These are phyloP conservation scores for Marronus borbonicus DNA, from an alignment of 2,888 invertebrate species.

Conservation along the genomic window DNA sequence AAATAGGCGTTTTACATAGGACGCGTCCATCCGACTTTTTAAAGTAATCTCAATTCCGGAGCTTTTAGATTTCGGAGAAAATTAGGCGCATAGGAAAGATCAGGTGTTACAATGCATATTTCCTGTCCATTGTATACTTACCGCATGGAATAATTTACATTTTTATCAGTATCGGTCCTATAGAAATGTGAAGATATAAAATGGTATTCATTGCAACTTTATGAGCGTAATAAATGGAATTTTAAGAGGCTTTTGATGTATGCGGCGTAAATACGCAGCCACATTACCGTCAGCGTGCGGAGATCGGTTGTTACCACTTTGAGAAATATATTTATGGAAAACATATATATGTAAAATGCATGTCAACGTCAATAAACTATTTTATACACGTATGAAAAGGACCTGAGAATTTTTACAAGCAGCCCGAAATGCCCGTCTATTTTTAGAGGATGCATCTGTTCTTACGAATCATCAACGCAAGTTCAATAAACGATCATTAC, in stretches of 20 bases:
- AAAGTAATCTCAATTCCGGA: not conserved
- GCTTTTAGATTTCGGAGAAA: not conserved
- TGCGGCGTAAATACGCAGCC: slow-evolving; percentile 25
- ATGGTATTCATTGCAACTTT: slow-evolving; percentile 39
- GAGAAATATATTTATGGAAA: slow-evolving; percentile 38
- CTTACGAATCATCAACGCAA: slow-evolving; percentile 12
- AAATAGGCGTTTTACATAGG: no score
- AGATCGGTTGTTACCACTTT: slow-evolving; percentile 30
- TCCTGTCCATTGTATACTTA: not conserved
- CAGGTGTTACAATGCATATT: slow-evolving; percentile 14
- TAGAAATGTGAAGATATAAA: slow-evolving; percentile 7
- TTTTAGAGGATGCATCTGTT: slow-evolving; percentile 32
- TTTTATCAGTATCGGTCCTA: not conserved
- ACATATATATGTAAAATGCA: slow-evolving; percentile 31
- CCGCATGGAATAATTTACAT: slow-evolving; percentile 1
- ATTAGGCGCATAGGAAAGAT: slow-evolving; percentile 1
- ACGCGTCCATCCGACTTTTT: no score
- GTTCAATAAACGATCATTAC: slow-evolving; percentile 29
- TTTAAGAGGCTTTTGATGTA: slow-evolving; percentile 42
- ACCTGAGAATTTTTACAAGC: slow-evolving; percentile 31
- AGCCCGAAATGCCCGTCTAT: not conserved
- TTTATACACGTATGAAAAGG: slow-evolving; percentile 34
- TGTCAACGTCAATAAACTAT: slow-evolving; percentile 41
- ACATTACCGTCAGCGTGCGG: slow-evolving; percentile 20
- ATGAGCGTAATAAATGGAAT: slow-evolving; percentile 30